Percentiles rank a stretch among this genome's conserved stretches.
These are phyloP conservation scores for Oriolus oriolus DNA, from an alignment of 2,113 vertebrate genomes.

Conservation along the genomic window DNA sequence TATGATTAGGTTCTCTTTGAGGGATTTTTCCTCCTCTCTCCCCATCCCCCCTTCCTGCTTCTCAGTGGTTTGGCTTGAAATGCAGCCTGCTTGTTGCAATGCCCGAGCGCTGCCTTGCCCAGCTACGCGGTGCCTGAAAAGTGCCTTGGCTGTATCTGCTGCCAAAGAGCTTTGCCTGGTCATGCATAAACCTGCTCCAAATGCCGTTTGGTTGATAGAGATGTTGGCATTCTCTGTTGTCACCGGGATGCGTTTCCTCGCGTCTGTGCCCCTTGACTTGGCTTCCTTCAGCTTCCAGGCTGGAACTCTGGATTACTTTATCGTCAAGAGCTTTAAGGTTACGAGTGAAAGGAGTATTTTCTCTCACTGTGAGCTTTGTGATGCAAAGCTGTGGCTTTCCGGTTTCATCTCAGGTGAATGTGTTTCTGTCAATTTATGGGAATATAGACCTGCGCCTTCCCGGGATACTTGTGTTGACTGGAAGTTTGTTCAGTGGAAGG, in stretches of 20 bases:
- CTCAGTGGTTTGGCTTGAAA: neutral
- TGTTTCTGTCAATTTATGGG: neutral
- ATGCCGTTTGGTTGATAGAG: neutral
- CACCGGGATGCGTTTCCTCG: neutral
- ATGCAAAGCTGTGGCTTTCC: neutral
- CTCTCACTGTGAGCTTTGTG: accelerated
- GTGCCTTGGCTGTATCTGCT: neutral
- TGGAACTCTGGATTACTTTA: neutral
- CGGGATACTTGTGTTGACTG: neutral
- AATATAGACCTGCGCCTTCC: neutral
- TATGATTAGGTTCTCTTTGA: neutral
- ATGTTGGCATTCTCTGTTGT: neutral
- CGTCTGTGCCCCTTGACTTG: neutral
- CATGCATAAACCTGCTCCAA: conserved; percentile 23
- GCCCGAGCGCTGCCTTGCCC: neutral
- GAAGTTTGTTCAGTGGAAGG: neutral
- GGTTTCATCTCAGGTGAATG: accelerated
- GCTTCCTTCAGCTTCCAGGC: neutral
- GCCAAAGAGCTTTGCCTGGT: conserved; percentile 39
- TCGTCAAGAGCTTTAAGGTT: neutral
- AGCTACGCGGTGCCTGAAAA: neutral
- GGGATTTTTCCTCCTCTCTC: neutral
- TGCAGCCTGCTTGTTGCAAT: neutral
- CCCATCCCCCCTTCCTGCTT: neutral
- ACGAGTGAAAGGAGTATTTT: neutral